Conservation (phyloP, 2,888 invertebrate species). For the Caenorhabditis sp. region DNA sequence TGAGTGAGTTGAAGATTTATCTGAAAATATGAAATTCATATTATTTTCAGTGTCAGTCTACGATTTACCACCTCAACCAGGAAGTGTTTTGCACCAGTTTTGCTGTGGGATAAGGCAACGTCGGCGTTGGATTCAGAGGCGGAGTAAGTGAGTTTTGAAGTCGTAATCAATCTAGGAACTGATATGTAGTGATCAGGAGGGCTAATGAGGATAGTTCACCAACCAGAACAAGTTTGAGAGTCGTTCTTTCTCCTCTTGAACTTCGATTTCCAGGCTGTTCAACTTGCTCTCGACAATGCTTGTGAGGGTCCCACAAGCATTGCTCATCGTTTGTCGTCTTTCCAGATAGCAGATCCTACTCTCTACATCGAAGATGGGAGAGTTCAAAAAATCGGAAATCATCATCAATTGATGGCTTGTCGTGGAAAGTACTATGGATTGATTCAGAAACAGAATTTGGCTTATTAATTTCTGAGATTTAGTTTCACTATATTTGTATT, state of each 20-base stretch:
- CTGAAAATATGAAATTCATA: too few species aligned
- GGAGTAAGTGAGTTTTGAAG: constrained; percentile 83
- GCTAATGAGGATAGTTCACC: too few species aligned
- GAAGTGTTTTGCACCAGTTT: too few species aligned
- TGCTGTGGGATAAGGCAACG: constrained; percentile 82
- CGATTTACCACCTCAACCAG: too few species aligned
- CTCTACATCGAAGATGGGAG: constrained; percentile 73
- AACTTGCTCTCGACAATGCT: constrained; percentile 76
- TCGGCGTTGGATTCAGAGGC: constrained; percentile 87
- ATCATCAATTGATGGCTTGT: constrained; percentile 65
- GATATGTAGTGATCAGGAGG: too few species aligned
- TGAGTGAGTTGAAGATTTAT: too few species aligned
- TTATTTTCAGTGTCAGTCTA: too few species aligned
- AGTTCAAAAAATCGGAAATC: constrained; percentile 72
- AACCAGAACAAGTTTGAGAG: too few species aligned
- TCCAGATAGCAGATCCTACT: constrained; percentile 76
- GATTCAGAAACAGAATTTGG: constrained; percentile 65
- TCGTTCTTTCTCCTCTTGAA: too few species aligned
- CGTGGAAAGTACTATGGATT: constrained; percentile 68
- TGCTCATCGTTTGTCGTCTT: constrained; percentile 76
- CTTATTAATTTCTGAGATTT: too few species aligned
- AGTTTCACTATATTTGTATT: too few species aligned
- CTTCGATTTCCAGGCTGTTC: constrained; percentile 72
- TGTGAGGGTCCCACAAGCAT: constrained; percentile 77
- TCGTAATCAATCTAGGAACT: too few species aligned